Base-by-base conservation (phyloP, 2,888 invertebrate genomes). In the Tipula vernalis region DNA sequence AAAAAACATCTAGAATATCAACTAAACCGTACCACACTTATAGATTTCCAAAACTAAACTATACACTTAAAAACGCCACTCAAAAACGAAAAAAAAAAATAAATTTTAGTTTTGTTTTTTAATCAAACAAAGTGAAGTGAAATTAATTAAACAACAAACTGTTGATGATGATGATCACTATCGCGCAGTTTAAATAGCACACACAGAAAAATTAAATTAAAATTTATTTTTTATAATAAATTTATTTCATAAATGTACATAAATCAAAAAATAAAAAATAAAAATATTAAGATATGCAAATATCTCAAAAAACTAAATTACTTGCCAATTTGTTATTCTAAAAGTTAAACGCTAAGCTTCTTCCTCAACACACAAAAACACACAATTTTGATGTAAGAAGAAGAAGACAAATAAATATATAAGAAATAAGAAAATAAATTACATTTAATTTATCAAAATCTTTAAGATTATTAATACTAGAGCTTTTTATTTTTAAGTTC, bases 251-350 rank as follows among this genome's bases (percentile, higher is more conserved):
- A 84, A 84, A 84, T 39, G 41, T 84, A 15, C 84, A 84, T 84
- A 84, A 84, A 84, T 84, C 84, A 84, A 84, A 36, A 36, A 5
- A 42, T 8, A 3, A 51, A 51, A 5, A 39, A 57, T 6, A 71
- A 71, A 71, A 71, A 28, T 71, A 84, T 84, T 84, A 41, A 84
- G 84, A 84, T 84, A 84, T 84, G 84, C 84, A 84, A 84, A 84
- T 84, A 84, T 39, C 41, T 71, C 13, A 84, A 84, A 39, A 83
- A 83, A 83, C 5, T 10, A 83, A 83, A 36, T 36, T 39, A 84
- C 84, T 84, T 84, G 84, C 84, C 84, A 84, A 84, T 84, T 84
- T 84, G 84, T 84, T 84, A 84, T 84, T 84, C n/a, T 84, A 84
- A 15, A 84, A 84, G 39, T 39, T 84, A 28, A 71, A 71, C 71